Evolutionary conservation across 2,888 invertebrate genomes (phyloP), one percentile per base, ranked within the genome.

Genomic region (Lepidochitona cinerea): DNA sequence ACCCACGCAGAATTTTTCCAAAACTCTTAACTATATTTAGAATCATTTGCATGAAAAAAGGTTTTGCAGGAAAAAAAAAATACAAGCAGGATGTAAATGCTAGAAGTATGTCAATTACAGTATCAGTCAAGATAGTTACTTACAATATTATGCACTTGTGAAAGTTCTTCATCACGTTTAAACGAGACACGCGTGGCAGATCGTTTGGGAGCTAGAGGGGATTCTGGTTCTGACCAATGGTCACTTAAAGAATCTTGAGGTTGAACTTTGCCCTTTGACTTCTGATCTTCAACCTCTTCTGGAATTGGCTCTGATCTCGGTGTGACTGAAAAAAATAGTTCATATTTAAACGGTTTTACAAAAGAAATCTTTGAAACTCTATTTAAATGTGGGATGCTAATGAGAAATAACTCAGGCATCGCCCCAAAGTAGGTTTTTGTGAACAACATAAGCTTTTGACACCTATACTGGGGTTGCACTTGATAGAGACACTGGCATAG

Each of bases 141-240:
- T 67, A 83, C 81, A 68, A 82, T 78, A 59, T 83, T 77, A 64
- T 79, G 77, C 26, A 84, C 75, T 74, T 83, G 79, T 29, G 81
- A 77, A 18, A 83, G 74, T 70, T 83, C 82, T 49, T 79, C 73
- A 59, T 81, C 82, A 18, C 72, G 73, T 54, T 82, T 83, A 73
- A 83, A 84, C 5, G 82, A 80, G 37, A 84, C 84, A 14, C 78
- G 74, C 18, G 4, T 32, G 2, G 49, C 29, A 23, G 49, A 68
- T 26, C 32, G 0, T n/a, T 59, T 59, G 26, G 23, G 59, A 26
- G 59, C 59, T 14, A 59, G 29, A 12, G 59, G 59, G 2, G 59
- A 59, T 29, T 59, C 59, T 4, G 18, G 59, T 14, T 59, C 59
- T 26, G 59, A 59, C n/a, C 54, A 12, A 12, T 54, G 54, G 54